Evolutionary conservation across 2,113 vertebrate species (phyloP).

Genomic region (Proterorhinus semilunaris): DNA sequence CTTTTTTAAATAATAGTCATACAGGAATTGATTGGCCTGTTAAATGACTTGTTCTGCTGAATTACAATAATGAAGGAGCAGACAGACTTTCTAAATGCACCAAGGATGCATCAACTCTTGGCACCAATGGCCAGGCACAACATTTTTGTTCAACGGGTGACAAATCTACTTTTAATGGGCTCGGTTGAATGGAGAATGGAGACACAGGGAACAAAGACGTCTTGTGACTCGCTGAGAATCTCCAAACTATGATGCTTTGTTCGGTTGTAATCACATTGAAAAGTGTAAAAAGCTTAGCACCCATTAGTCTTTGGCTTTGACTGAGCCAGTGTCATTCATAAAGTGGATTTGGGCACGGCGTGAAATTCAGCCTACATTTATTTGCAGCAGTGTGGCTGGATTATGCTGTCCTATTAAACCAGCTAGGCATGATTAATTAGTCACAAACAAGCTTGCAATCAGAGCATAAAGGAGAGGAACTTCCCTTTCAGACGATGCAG

Average conservation of each 20-base stretch:
- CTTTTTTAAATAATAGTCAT: background rate
- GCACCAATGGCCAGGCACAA: conserved; percentile 44
- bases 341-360: conserved; percentile 49
- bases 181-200: conserved; percentile 40
- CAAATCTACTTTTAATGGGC: conserved; percentile 61
- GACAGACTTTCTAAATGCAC: conserved; percentile 40
- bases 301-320: conserved; percentile 45
- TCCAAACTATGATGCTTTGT: conserved; percentile 48
- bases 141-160: conserved; percentile 48
- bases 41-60: conserved; percentile 44
- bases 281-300: conserved; percentile 49
- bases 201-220: conserved; percentile 46
- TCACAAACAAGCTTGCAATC: conserved; percentile 48
- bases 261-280: conserved; percentile 49
- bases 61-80: conserved; percentile 52
- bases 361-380: conserved; percentile 55
- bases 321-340: conserved; percentile 33
- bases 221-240: conserved; percentile 40
- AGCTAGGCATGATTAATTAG: conserved; percentile 64
- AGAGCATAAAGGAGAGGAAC: conserved; percentile 28
- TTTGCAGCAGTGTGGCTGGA: conserved; percentile 53
- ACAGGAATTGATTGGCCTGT: conserved; percentile 41
- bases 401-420: conserved; percentile 56
- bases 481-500: conserved; percentile 6
- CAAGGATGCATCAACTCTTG: conserved; percentile 48